Evolutionary conservation across 2,113 vertebrate species (phyloP).

Genomic region (Lasiurus cinereus): DNA sequence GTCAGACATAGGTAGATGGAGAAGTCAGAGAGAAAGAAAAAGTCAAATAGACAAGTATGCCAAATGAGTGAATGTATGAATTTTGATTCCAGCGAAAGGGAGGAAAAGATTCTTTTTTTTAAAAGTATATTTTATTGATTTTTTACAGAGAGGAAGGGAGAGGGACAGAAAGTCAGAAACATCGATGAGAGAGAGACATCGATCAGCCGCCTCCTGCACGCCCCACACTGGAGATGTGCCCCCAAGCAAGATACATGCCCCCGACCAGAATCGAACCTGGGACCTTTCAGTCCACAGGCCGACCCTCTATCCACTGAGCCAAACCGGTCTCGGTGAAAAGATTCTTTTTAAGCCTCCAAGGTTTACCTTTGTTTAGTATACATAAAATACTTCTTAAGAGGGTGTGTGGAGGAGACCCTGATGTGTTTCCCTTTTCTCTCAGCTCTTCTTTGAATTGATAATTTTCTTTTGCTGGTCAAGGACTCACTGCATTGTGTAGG

Average conservation of each 20-base stretch:
- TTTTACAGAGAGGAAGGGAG: too few relatives aligned
- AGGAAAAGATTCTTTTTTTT: constrained; percentile 36
- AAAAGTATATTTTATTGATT: too few relatives aligned
- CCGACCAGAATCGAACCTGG: too few relatives aligned
- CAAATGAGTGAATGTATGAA: not conserved
- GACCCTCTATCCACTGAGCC: too few relatives aligned
- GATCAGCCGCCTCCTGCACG: too few relatives aligned
- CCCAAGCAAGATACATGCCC: too few relatives aligned
- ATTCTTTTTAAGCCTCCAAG: not conserved
- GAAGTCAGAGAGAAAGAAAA: constrained; percentile 27
- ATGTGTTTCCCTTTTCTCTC: not conserved
- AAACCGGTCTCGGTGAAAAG: too few relatives aligned
- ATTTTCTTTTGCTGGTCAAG: not conserved
- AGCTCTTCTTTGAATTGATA: not conserved
- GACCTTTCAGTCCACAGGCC: too few relatives aligned
- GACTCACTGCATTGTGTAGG: not conserved
- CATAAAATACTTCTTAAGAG: not conserved
- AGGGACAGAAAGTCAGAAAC: too few relatives aligned
- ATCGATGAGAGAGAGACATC: too few relatives aligned
- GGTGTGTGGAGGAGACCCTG: not conserved
- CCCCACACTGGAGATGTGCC: too few relatives aligned
- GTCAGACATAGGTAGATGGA: not conserved
- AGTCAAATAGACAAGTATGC: not conserved
- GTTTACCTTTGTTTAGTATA: not conserved
- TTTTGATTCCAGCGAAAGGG: constrained; percentile 17